Evolutionary conservation across 2,113 vertebrate genomes (phyloP).

Genomic region (Charina bottae): DNA sequence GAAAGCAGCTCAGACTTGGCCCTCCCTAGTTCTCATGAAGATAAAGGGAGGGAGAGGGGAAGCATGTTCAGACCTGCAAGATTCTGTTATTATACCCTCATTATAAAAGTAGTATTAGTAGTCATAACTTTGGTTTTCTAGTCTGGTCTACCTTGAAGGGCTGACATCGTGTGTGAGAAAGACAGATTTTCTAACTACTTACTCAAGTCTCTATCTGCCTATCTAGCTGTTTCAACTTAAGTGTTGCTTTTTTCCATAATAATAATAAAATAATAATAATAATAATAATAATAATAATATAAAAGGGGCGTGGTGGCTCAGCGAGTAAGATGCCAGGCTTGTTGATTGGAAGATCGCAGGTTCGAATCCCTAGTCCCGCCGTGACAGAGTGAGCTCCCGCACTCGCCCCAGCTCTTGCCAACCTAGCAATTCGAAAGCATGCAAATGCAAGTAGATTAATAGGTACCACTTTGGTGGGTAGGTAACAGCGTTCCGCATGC

Average conservation of each 20-base stretch:
- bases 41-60: neutral
- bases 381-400: too few relatives aligned
- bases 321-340: too few relatives aligned
- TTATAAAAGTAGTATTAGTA: neutral
- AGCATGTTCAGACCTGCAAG: neutral
- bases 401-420: too few relatives aligned
- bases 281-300: neutral
- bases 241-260: neutral
- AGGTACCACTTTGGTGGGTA: too few relatives aligned
- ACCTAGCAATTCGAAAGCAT: too few relatives aligned
- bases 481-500: too few relatives aligned
- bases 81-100: neutral
- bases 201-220: neutral
- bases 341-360: too few relatives aligned
- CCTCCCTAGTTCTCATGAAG: neutral
- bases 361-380: too few relatives aligned
- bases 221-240: neutral
- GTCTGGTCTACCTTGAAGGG: neutral
- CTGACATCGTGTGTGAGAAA: neutral
- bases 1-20: neutral
- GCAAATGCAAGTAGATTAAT: too few relatives aligned
- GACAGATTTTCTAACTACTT: neutral
- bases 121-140: neutral
- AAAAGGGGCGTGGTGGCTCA: too few relatives aligned
- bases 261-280: neutral